phyloP scores from a whole-genome alignment of 1,140 invertebrate species.

The Ericerus pela region DNA sequence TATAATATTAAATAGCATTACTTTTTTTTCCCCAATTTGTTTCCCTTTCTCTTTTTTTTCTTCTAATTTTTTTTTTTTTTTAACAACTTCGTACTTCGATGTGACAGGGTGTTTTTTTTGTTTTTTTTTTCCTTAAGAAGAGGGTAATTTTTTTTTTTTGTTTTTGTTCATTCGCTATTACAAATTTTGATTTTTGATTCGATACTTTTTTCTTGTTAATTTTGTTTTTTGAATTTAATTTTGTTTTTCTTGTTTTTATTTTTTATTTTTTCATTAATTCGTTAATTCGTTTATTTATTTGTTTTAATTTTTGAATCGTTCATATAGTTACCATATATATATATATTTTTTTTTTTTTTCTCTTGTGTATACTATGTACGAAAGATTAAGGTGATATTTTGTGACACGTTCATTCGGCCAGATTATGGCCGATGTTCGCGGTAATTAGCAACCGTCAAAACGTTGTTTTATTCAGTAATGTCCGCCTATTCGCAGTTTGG shows the following conservation, averaged over 20 bases:
- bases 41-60: too few relatives aligned
- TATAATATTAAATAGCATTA: not conserved
- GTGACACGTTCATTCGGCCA: not conserved
- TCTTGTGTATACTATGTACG: constrained; percentile 4
- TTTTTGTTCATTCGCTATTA: not conserved
- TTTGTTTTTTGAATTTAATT: too few relatives aligned
- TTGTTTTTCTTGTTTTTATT: too few relatives aligned
- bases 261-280: too few relatives aligned
- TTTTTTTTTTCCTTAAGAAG: not conserved
- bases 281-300: too few relatives aligned
- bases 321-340: not conserved
- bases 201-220: not conserved
- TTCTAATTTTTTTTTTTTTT: too few relatives aligned
- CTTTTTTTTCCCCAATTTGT: too few relatives aligned
- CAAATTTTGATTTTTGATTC: not conserved
- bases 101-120: constrained; percentile 8
- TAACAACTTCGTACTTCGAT: not conserved
- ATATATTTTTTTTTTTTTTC: not conserved
- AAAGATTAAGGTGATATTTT: not conserved
- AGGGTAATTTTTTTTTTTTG: not conserved
- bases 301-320: too few relatives aligned
- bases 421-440: not conserved
- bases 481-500: constrained; percentile 68
- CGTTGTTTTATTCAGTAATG: constrained; percentile 34
- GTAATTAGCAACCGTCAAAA: constrained; percentile 9